Evolutionary conservation across 53 echinoderm and acorn worm genomes (phyloP), one percentile per base, ranked within the genome.

Genomic region (Pentamera pediparva): DNA sequence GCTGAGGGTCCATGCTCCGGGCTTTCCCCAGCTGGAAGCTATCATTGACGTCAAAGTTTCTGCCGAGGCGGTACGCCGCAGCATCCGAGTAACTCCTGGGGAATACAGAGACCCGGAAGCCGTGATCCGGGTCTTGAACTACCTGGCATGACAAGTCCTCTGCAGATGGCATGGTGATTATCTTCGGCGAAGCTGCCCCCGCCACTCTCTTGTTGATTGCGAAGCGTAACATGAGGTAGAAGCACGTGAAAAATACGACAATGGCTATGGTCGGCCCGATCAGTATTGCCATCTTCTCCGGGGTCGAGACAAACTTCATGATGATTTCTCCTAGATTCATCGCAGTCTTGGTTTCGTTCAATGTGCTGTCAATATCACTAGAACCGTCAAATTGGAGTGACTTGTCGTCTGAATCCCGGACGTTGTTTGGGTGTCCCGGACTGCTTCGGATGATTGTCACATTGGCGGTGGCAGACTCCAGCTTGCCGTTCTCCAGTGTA

Each of bases 191-290:
- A 4, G 50, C 19, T 28, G 39, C 30, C 64, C 24, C 78, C 30
- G 47, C 64, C 19, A 37, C 48, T 35, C 64, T 77, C 12, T 63
- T 33, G 26, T 65, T 77, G 18, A 38, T 27, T 13, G 27, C 37
- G 20, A 3, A 49, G 12, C 64, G 21, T 32, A 77, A 64, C 26
- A 45, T 29, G 24, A 64, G 6, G 4, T 31, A 48, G 3, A 64
- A 34, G 45, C 53, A 81, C 38, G 84, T 20, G 54, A 93, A 93
- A 29, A 93, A 54, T 27, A 89, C 59, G 41, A 93, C 61, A 51
- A 89, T 87, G 8, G 86, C 89, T 13, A 89, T 11, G 8, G 83
- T 81, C 4, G 93, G 93, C 0, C 93, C 93, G 25, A 89, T 69
- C 34, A 93, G 41, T 26, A 89, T 81, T 33, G 84, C 82, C 37